Evolutionary conservation across 2,113 vertebrate genomes (phyloP).

Genomic region (Chelonoidis abingdonii): DNA sequence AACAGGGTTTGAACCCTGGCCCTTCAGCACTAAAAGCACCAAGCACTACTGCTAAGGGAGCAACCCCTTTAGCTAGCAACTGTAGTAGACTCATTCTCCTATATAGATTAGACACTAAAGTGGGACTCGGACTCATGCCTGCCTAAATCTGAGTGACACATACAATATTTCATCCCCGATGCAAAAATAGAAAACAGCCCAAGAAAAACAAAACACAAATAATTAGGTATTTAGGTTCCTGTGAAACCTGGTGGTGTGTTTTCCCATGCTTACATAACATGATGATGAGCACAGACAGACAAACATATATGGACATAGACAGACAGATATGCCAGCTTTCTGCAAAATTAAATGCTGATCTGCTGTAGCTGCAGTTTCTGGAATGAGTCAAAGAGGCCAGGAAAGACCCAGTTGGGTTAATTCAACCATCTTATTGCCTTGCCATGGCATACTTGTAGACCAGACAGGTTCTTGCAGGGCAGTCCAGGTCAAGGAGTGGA

Average conservation of each 20-base stretch:
- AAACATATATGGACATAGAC: not conserved
- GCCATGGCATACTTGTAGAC: not conserved
- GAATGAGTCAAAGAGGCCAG: not conserved
- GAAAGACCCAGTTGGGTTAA: not conserved
- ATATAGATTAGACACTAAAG: not conserved
- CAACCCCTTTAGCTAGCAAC: not conserved
- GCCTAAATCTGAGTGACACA: not conserved
- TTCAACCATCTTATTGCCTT: not conserved
- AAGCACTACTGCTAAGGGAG: not conserved
- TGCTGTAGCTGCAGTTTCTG: not conserved
- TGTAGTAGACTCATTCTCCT: not conserved
- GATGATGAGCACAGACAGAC: not conserved
- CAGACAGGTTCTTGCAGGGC: not conserved
- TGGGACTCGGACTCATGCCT: not conserved
- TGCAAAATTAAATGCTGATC: not conserved
- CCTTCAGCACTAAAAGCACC: not conserved
- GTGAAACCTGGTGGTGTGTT: not conserved
- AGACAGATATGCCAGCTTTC: not conserved
- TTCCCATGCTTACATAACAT: not conserved
- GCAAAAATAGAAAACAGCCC: not conserved
- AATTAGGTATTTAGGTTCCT: not conserved
- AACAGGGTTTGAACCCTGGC: not conserved
- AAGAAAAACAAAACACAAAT: not conserved
- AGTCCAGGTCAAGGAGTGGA: not conserved
- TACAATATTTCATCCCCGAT: not conserved